Base-by-base conservation (phyloP, 2,888 invertebrate species). In the Bedellia somnulentella region DNA sequence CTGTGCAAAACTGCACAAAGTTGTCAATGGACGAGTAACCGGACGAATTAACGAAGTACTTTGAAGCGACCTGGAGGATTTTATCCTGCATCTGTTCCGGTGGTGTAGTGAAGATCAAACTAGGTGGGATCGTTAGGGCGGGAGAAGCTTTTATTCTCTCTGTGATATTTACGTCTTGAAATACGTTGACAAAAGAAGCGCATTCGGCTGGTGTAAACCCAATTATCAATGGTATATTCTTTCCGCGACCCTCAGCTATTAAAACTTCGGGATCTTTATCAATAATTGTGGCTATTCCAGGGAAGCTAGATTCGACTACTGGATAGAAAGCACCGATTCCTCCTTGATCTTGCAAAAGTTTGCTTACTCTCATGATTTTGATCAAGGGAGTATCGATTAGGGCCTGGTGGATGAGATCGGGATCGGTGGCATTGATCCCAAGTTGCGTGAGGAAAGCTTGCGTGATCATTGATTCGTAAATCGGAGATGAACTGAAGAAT, bases 151-250 rank as follows among this genome's bases (percentile, higher is more conserved):
- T 41, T 2, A 59, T 37, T 21, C 46, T 48, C 0, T 35, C 32
- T 5, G 50, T 34, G 9, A 71, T 41, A 16, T 62, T 46, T 13
- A 66, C 42, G 29, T 54, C 40, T 17, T 52, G 45, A 3, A 73
- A 44, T 24, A 57, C 46, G 0, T 41, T 44, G 8, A 57, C 48
- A 44, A 73, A 68, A 0, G 47, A 45, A 33, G 67, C 56, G 35
- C 71, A 66, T 44, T 76, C 76, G 2, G 40, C 39, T 31, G 45
- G 44, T 0, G 70, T 70, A 37, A 53, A 62, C 1, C 76, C 75
- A 1, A 63, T 44, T 5, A 76, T 34, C 3, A 64, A 45, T 2
- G 75, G 64, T 4, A 66, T 52, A 30, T 61, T 36, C 15, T 47
- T 53, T 3, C 62, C 67, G 9, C 47, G 43, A 2, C 67, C 68